phyloP scores from a whole-genome alignment of 2,113 vertebrate species.

The Apaloderma vittatum region DNA sequence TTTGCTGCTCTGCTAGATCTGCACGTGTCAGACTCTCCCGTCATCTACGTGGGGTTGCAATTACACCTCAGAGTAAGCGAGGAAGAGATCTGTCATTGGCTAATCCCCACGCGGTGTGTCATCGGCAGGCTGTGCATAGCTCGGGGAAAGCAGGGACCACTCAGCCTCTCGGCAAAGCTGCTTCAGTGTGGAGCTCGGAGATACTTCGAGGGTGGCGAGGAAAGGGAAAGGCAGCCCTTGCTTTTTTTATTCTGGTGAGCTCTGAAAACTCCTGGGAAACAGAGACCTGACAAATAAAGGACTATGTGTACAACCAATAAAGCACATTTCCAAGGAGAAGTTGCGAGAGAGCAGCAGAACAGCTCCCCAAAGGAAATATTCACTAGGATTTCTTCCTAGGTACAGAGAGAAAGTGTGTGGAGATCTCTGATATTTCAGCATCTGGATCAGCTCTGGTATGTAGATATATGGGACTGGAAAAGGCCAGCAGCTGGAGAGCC shows the following conservation, averaged over 20 bases:
- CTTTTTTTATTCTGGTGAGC: not conserved
- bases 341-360: not conserved
- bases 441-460: not conserved
- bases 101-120: not conserved
- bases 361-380: not conserved
- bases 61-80: not conserved
- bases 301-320: not conserved
- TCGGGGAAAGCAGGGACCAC: not conserved
- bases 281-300: not conserved
- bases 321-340: not conserved
- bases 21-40: not conserved
- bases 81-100: constrained; percentile 47
- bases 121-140: constrained; percentile 28
- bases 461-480: not conserved
- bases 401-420: not conserved
- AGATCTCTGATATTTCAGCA: not conserved
- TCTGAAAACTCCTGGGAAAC: not conserved
- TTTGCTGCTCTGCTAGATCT: not conserved
- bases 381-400: not conserved
- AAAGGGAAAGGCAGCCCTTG: not conserved
- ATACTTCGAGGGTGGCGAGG: not conserved
- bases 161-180: constrained; percentile 21
- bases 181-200: not conserved
- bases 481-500: not conserved
- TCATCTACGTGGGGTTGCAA: not conserved